Base-by-base conservation (phyloP, 2,888 invertebrate species). In the Eupithecia vulgata region DNA sequence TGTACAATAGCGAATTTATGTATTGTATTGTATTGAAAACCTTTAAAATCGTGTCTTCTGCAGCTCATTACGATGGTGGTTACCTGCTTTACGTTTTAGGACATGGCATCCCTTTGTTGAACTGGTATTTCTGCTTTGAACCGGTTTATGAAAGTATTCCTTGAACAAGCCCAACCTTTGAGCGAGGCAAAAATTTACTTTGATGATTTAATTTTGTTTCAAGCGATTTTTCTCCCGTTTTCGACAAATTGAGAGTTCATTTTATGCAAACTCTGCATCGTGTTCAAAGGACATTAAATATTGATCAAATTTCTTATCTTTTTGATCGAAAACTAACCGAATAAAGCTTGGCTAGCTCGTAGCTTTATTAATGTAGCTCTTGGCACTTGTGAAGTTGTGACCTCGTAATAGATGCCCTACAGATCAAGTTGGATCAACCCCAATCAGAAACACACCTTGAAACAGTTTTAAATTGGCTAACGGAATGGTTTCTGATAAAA, bases 101-200 rank as follows among this genome's bases (percentile, higher is more conserved):
- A 69, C 13, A 72, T 72, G 64, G 65, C 70, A 73, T 73, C 73
- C 70, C 62, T 70, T 73, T 69, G 59, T 61, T 68, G 45, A 74
- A 70, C 73, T 64, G 67, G 73, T 70, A 74, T 70, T 73, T 73
- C 73, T 69, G 69, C 69, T 69, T 70, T 35, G 21, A 74, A 74
- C 70, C 67, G 70, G 73, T 70, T 68, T 68, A 67, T 65, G 67
- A 74, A 67, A 70, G 68, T 70, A 52, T 73, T 73, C 70, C 73
- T 62, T 67, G 71, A 65, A 65, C 65, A 40, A 65, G 65, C 40
- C 25, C 40, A 40, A 35, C 67, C 52, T 42, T 65, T 65, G 65
- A 37, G 65, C 21, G 65, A n/a, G 21, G 37, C 64, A 37, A 65
- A 37, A 65, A 21, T 65, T 65, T 65, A 65, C 65, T 65, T 65